Evolutionary conservation across 2,888 invertebrate species (phyloP).

Genomic region (Polydrusus pterygomalis): DNA sequence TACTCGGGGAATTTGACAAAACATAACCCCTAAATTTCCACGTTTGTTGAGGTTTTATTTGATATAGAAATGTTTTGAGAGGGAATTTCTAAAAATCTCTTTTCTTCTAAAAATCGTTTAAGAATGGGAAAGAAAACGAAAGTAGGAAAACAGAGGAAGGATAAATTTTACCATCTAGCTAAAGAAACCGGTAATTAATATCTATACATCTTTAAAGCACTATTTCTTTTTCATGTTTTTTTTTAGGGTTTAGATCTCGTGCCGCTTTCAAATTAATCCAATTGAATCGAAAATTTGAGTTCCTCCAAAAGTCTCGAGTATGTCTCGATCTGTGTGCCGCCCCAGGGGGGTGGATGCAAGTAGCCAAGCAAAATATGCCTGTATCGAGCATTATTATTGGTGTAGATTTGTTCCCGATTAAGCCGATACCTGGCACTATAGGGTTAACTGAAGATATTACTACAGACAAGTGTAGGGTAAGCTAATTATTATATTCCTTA

Average conservation of each 20-base stretch:
- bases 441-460: constrained; percentile 96
- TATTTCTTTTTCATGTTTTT: constrained; percentile 12
- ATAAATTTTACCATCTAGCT: constrained; percentile 98
- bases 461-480: constrained; percentile 89
- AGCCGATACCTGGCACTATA: constrained; percentile 92
- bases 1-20: not conserved
- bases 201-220: not conserved
- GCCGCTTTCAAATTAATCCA: constrained; percentile 99
- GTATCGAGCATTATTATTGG: constrained; percentile 95
- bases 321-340: constrained; percentile 99
- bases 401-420: constrained; percentile 96
- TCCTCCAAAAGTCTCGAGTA: constrained; percentile 96
- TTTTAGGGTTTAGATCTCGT: constrained; percentile 91
- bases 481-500: constrained; percentile 63
- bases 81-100: too few species aligned
- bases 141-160: constrained; percentile 96
- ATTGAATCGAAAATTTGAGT: constrained; percentile 96
- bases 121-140: constrained; percentile 56
- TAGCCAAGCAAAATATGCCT: constrained; percentile 98
- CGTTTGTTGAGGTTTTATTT: not conserved
- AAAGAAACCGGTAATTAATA: constrained; percentile 92
- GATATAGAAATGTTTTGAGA: not conserved
- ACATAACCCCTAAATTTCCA: constrained; percentile 21
- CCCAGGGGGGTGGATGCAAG: constrained; percentile 99
- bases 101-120: not conserved